Evolutionary conservation across 2,797 vertebrate genomes (phyloP).

Genomic region (Hapalemur alaotrensis): DNA sequence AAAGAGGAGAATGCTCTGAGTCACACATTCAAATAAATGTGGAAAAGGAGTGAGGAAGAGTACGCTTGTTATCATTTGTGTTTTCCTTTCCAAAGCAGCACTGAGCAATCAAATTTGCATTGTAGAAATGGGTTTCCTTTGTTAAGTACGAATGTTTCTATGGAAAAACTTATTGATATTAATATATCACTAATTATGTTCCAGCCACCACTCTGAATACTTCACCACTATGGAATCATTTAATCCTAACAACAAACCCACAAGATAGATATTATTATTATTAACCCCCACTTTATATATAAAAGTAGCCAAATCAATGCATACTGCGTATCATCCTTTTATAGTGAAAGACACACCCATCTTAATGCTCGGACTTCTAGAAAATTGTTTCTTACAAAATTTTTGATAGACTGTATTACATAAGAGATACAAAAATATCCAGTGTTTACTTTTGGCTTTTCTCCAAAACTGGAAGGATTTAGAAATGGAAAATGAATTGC

Average conservation of each 20-base stretch:
- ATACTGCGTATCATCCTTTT: background rate
- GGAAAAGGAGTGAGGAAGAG: background rate
- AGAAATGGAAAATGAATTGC: background rate
- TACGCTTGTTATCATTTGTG: background rate
- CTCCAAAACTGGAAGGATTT: conserved; percentile 10
- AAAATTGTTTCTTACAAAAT: background rate
- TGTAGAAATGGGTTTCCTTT: background rate
- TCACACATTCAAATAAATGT: conserved; percentile 24
- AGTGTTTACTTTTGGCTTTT: background rate
- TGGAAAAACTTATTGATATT: background rate
- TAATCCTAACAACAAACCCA: background rate
- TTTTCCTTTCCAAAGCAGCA: background rate
- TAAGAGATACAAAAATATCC: background rate
- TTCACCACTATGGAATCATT: background rate
- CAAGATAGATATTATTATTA: background rate
- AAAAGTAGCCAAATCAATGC: background rate
- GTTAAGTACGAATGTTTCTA: background rate
- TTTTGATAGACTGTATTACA: background rate
- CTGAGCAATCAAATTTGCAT: background rate
- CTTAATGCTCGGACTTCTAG: background rate
- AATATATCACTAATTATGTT: background rate
- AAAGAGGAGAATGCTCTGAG: conserved; percentile 48
- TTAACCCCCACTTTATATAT: background rate
- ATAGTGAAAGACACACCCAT: background rate
- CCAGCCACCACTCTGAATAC: background rate